Conservation (phyloP, 2,113 vertebrate genomes). For the Anolis carolinensis region DNA sequence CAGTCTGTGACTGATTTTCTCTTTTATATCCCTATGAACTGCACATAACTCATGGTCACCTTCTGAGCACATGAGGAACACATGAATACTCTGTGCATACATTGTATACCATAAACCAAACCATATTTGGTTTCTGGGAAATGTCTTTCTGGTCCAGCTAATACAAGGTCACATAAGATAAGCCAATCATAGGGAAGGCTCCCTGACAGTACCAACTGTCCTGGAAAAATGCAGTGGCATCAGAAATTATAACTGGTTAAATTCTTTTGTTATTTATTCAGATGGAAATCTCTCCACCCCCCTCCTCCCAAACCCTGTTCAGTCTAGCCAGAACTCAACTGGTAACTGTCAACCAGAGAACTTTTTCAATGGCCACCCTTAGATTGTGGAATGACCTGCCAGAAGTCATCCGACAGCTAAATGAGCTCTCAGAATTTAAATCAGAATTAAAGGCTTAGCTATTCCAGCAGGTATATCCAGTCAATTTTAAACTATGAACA, state of each 20-base stretch:
- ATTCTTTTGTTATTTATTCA: not conserved
- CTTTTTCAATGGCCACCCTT: too few relatives aligned
- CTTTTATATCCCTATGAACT: not conserved
- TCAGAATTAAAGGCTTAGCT: too few relatives aligned
- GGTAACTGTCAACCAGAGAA: too few relatives aligned
- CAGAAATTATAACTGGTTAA: not conserved
- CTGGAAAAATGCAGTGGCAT: not conserved
- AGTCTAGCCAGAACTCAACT: too few relatives aligned
- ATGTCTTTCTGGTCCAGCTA: not conserved
- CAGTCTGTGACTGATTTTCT: not conserved
- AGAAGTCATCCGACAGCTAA: too few relatives aligned
- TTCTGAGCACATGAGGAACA: not conserved
- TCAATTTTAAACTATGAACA: too few relatives aligned
- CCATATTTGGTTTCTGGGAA: not conserved
- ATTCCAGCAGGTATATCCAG: too few relatives aligned
- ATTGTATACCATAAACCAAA: not conserved
- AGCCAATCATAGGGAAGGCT: not conserved
- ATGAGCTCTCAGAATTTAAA: too few relatives aligned
- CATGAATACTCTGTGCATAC: slow-evolving; percentile 8
- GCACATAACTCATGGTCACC: not conserved
- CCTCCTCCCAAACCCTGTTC: too few relatives aligned
- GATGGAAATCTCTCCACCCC: not conserved
- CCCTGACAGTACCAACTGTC: not conserved
- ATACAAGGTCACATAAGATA: not conserved
- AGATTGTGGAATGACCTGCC: too few relatives aligned